A percentile compares a stretch with the other conserved stretches of the same genome.
Evolutionary conservation across 2,113 vertebrate genomes (phyloP).

Genomic region (Rhinogobius similis): DNA sequence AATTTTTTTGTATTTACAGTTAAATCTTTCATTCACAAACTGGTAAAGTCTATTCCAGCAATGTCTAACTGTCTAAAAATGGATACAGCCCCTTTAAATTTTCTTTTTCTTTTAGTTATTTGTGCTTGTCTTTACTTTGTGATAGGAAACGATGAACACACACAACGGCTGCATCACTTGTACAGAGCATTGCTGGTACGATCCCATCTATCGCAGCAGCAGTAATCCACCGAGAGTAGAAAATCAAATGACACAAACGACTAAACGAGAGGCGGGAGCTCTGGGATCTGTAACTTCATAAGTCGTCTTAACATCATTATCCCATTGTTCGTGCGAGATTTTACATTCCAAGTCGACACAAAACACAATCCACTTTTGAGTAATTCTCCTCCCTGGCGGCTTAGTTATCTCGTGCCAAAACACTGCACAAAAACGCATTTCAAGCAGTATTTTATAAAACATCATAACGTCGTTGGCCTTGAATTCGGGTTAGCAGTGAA

Average conservation of each 20-base stretch:
- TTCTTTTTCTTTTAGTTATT: too few species aligned
- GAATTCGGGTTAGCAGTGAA: not conserved
- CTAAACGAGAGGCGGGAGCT: not conserved
- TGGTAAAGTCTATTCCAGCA: too few species aligned
- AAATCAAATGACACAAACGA: not conserved
- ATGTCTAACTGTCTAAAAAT: too few species aligned
- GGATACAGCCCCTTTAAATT: too few species aligned
- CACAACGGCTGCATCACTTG: too few species aligned
- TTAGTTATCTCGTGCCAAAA: not conserved
- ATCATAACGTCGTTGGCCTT: not conserved
- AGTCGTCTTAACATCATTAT: not conserved
- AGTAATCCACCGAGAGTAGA: not conserved
- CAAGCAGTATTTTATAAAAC: not conserved
- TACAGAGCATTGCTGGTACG: too few species aligned
- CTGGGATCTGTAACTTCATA: slow-evolving; percentile 1
- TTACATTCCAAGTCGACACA: not conserved
- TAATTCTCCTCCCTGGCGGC: not conserved
- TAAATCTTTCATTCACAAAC: too few species aligned
- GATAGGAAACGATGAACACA: too few species aligned
- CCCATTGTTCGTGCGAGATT: not conserved
- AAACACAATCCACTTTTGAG: not conserved
- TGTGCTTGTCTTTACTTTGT: too few species aligned
- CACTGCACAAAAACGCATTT: not conserved
- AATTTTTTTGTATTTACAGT: too few species aligned
- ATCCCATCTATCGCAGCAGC: too few species aligned